Evolutionary conservation across 1,140 invertebrate species (phyloP).

Genomic region (Dendrolimus punctatus): DNA sequence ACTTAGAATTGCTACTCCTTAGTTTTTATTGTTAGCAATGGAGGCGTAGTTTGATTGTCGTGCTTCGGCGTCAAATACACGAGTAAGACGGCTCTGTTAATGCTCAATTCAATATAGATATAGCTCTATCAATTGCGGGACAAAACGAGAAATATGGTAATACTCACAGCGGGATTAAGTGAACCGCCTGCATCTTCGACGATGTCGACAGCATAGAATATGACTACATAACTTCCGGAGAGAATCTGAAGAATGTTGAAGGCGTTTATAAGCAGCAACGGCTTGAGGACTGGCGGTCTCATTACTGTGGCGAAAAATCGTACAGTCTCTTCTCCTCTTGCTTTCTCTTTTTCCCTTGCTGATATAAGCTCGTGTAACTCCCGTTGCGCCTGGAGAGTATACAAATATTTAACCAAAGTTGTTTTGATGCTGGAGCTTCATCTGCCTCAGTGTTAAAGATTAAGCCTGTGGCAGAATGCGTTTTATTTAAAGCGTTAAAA

Average conservation of each 20-base stretch:
- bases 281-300: conserved; percentile 76
- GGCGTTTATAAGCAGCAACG: conserved; percentile 78
- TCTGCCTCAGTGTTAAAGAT: too few relatives aligned
- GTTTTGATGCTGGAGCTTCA: neutral
- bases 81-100: too few relatives aligned
- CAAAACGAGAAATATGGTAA: neutral
- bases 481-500: too few relatives aligned
- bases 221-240: conserved; percentile 81
- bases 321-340: conserved; percentile 53
- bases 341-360: conserved; percentile 67
- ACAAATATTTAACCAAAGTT: conserved; percentile 7
- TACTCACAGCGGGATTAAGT: conserved; percentile 44
- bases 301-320: conserved; percentile 67
- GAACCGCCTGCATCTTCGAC: conserved; percentile 72
- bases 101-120: too few relatives aligned
- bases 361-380: conserved; percentile 72
- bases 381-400: conserved; percentile 62
- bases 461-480: too few relatives aligned
- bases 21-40: too few relatives aligned
- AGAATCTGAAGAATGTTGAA: conserved; percentile 81
- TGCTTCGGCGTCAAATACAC: too few relatives aligned
- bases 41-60: too few relatives aligned
- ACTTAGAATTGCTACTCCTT: too few relatives aligned
- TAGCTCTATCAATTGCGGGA: too few relatives aligned
- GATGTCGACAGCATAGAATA: conserved; percentile 84